phyloP scores from a whole-genome alignment of 1,140 invertebrate genomes.

The Heliconius hermathena region DNA sequence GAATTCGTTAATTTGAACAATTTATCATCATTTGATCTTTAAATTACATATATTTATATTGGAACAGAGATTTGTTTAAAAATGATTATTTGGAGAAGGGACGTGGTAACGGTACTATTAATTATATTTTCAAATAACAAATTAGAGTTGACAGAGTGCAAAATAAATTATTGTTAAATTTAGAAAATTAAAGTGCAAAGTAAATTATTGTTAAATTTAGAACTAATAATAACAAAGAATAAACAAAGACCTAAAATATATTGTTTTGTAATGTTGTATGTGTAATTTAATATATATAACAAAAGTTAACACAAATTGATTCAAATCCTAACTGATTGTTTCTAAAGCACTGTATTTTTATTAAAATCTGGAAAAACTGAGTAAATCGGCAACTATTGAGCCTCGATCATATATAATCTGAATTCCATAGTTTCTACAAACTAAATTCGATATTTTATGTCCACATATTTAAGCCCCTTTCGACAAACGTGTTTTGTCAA shows the following conservation, averaged over 20 bases:
- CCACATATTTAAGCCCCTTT: constrained; percentile 23
- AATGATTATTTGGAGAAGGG: neutral
- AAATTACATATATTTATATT: constrained; percentile 1
- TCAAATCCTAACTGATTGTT: neutral
- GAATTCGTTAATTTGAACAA: neutral
- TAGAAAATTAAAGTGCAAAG: too few species aligned
- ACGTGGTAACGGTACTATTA: neutral
- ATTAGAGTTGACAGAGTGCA: neutral
- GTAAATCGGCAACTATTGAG: neutral
- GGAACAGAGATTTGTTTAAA: neutral
- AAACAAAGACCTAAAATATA: too few species aligned
- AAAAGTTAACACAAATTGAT: neutral
- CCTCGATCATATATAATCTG: neutral
- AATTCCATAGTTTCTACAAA: neutral
- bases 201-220: too few species aligned
- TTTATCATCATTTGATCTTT: constrained; percentile 12
- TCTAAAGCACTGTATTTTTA: neutral
- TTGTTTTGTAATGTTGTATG: too few species aligned
- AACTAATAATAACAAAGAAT: too few species aligned
- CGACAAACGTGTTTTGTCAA: constrained; percentile 26
- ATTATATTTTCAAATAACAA: neutral
- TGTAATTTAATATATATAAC: too few species aligned
- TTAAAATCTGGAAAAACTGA: neutral
- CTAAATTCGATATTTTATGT: constrained; percentile 24
- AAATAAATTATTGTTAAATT: too few species aligned